phyloP scores from a whole-genome alignment of 2,888 invertebrate species.

The Gymnocheta viridis region DNA sequence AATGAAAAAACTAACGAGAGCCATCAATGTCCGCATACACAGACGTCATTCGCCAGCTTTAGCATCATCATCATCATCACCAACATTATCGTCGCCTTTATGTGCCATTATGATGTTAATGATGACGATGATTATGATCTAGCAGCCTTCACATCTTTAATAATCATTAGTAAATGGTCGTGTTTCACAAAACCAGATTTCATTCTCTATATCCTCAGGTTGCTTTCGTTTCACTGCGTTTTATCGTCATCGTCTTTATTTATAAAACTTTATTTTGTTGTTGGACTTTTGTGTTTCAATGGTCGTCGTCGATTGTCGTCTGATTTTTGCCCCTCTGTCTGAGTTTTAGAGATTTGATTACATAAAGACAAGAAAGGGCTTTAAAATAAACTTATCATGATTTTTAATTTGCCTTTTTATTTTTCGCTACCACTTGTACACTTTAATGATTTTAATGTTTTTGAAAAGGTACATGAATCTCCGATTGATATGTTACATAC shows the following conservation, averaged over 20 bases:
- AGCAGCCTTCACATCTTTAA: constrained; percentile 45
- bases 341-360: constrained; percentile 20
- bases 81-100: neutral
- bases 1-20: neutral
- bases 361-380: constrained; percentile 28
- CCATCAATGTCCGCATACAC: constrained; percentile 14
- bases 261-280: neutral
- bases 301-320: constrained; percentile 1
- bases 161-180: constrained; percentile 54
- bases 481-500: neutral
- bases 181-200: constrained; percentile 30
- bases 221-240: neutral
- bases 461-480: neutral
- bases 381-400: constrained; percentile 44
- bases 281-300: neutral
- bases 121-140: constrained; percentile 37
- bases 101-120: constrained; percentile 15
- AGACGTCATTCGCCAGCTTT: constrained; percentile 26
- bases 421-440: constrained; percentile 27
- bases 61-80: constrained; percentile 11
- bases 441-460: constrained; percentile 5
- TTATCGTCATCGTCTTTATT: neutral
- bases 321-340: constrained; percentile 3
- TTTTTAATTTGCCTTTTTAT: constrained; percentile 21
- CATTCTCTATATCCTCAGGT: neutral